Evolutionary conservation across 1,140 invertebrate species (phyloP), one percentile per base, ranked within the genome.

Genomic region (Probaryconus sp.): DNA sequence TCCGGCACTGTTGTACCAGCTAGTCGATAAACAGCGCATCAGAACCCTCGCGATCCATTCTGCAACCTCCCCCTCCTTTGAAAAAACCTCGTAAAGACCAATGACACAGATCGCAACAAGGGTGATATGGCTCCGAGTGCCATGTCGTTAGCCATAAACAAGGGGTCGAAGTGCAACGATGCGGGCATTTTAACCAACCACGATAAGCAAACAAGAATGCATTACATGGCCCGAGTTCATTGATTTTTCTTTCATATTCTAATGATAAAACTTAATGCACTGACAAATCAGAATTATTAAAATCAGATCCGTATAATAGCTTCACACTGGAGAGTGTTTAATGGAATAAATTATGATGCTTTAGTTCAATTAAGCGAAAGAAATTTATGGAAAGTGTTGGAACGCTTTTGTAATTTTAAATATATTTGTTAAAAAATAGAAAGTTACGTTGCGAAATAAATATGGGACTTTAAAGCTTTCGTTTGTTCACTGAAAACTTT

Each of bases 81-180:
- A 45, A 65, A 74, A 68, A 61, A 60, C 40, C 47, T 64, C 65
- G 48, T 76, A 71, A 79, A 82, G 72, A 42, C 76, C 76, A 81
- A 80, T 82, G 77, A 81, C 76, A 76, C 76, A 77, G 80, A 80
- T 80, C 71, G 58, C 72, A 75, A 69, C 65, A 72, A 72, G 79
- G 77, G 76, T 73, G 72, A 48, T 50, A 72, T 55, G 63, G 63
- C 51, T 56, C 16, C 63, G 51, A 56, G 51, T 40, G 50, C 58
- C 53, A 63, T 72, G 58, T 69, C 58, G 64, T 72, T 58, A 69
- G 40, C 60, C 56, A 64, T 56, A 55, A 67, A 58, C 51, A 56
- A 51, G 48, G 51, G 43, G 47, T 43, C 35, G 35, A 48, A 61
- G 60, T 72, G 42, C 53, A 45, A 38, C 53, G 67, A 65, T 55